Percentiles rank a stretch among this genome's conserved stretches.
Evolutionary conservation across 1,140 invertebrate genomes (phyloP).

Genomic region (Drosophila navojoa): DNA sequence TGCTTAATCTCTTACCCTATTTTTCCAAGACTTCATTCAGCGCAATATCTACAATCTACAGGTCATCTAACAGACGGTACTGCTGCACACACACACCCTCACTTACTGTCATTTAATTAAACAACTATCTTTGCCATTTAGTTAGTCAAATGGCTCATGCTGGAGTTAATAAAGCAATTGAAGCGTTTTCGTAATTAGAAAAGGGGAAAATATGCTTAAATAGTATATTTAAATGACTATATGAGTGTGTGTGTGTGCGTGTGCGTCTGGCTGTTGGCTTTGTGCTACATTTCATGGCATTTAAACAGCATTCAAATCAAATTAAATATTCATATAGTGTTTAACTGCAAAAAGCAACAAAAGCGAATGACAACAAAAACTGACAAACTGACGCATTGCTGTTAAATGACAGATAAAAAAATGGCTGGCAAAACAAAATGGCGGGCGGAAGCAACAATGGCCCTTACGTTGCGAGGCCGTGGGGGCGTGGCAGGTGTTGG

Average conservation of each 20-base stretch:
- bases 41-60: too few species aligned
- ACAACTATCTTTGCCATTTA: neutral
- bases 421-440: slow-evolving; percentile 33
- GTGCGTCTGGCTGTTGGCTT: neutral
- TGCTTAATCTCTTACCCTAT: too few species aligned
- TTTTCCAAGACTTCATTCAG: too few species aligned
- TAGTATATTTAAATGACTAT: slow-evolving; percentile 16
- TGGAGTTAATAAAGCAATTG: slow-evolving; percentile 3
- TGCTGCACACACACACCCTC: too few species aligned
- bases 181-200: neutral
- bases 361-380: slow-evolving; percentile 23
- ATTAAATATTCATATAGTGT: slow-evolving; percentile 66
- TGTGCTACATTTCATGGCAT: slow-evolving; percentile 40
- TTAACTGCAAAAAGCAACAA: slow-evolving; percentile 38
- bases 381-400: slow-evolving; percentile 58
- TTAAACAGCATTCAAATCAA: slow-evolving; percentile 64
- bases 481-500: neutral
- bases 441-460: neutral
- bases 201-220: slow-evolving; percentile 4
- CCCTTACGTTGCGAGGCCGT: neutral
- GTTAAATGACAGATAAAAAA: slow-evolving; percentile 68
- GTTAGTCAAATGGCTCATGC: neutral
- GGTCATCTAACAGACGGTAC: too few species aligned
- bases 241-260: neutral
- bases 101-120: too few species aligned